Conservation (phyloP, 1,140 invertebrate genomes). For the Drosophila equinoxialis region DNA sequence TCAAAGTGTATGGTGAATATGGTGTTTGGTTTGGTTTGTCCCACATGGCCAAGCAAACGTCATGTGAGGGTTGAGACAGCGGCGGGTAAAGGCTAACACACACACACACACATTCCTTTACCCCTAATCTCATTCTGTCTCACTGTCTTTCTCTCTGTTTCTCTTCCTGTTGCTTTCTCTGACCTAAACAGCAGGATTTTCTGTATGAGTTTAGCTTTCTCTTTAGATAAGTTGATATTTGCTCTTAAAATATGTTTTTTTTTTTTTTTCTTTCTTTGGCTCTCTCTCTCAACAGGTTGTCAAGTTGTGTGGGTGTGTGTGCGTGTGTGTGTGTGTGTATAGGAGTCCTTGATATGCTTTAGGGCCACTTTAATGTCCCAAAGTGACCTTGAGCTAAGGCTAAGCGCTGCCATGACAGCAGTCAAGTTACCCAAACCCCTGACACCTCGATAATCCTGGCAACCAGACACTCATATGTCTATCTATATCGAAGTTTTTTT, state of each 20-base stretch:
- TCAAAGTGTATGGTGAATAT: not conserved
- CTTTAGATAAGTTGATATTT: slow-evolving; percentile 31
- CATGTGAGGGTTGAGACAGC: not conserved
- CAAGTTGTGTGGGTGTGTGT: slow-evolving; percentile 5
- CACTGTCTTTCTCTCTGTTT: not conserved
- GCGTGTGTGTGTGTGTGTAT: slow-evolving; percentile 16
- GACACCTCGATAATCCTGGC: slow-evolving; percentile 39
- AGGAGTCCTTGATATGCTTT: slow-evolving; percentile 26
- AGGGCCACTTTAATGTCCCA: slow-evolving; percentile 37
- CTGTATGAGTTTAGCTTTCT: slow-evolving; percentile 56
- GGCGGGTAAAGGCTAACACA: not conserved
- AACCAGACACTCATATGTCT: slow-evolving; percentile 43
- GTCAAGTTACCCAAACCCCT: slow-evolving; percentile 25
- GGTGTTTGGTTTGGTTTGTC: not conserved
- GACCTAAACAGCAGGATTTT: not conserved
- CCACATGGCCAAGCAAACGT: slow-evolving; percentile 4
- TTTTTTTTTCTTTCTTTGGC: slow-evolving; percentile 5
- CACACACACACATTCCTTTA: too few relatives aligned
- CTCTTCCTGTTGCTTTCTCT: not conserved
- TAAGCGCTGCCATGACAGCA: slow-evolving; percentile 71
- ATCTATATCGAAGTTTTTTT: not conserved
- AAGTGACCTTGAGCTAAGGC: slow-evolving; percentile 70
- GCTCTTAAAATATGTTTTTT: slow-evolving; percentile 52
- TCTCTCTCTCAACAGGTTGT: slow-evolving; percentile 66
- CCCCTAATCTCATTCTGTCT: not conserved